Conservation (phyloP, 2,113 vertebrate genomes). For the Xenus cinereus region DNA sequence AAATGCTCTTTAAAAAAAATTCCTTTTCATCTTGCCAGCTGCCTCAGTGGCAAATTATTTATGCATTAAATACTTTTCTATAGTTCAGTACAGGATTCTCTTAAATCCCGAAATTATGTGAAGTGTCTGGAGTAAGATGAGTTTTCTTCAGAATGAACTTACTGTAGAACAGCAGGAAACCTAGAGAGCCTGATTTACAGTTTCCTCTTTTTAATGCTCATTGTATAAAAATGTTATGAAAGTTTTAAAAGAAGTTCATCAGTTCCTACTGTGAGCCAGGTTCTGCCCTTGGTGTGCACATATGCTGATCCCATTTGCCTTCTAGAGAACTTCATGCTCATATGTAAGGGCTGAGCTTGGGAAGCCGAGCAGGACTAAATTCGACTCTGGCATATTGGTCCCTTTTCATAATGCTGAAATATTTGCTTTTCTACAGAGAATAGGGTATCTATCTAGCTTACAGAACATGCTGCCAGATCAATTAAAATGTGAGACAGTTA, state of each 20-base stretch:
- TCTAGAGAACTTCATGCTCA: not conserved
- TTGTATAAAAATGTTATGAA: slow-evolving; percentile 46
- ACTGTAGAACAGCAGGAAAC: slow-evolving; percentile 21
- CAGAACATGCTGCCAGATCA: not conserved
- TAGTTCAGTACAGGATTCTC: slow-evolving; percentile 19
- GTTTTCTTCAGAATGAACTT: not conserved
- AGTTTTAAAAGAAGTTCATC: slow-evolving; percentile 34
- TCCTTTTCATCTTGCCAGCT: slow-evolving; percentile 47
- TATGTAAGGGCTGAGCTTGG: not conserved
- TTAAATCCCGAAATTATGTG: slow-evolving; percentile 27
- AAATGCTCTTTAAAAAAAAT: not conserved
- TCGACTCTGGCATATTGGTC: not conserved
- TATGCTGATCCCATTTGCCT: slow-evolving; percentile 36
- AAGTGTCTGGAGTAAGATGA: slow-evolving; percentile 28
- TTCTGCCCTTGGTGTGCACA: not conserved
- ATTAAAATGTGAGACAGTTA: not conserved
- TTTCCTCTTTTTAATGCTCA: slow-evolving; percentile 51
- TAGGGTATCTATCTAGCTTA: not conserved
- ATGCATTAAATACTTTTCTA: not conserved
- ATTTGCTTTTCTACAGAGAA: not conserved
- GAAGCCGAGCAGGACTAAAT: not conserved
- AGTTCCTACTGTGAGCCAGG: slow-evolving; percentile 28
- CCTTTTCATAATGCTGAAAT: not conserved
- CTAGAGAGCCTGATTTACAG: slow-evolving; percentile 32
- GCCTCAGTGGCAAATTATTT: slow-evolving; percentile 23